A percentile compares a stretch with the other conserved stretches of the same genome.
These are phyloP conservation scores for Spodoptera littoralis DNA, from an alignment of 2,888 invertebrate genomes.

Conservation along the genomic window DNA sequence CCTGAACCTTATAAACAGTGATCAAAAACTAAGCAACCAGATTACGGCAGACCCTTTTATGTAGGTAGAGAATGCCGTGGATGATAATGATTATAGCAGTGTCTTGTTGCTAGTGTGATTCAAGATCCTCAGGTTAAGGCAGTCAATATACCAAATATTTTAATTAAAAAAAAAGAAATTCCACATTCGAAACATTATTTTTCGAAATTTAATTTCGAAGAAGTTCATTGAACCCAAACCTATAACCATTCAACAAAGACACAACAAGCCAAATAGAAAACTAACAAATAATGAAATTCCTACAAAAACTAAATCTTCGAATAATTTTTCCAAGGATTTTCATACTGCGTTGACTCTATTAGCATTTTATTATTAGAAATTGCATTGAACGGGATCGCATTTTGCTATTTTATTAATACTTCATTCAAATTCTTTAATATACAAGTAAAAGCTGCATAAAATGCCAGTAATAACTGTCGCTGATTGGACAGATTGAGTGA, in stretches of 20 bases:
- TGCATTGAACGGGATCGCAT: conserved; percentile 8
- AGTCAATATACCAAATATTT: too few relatives aligned
- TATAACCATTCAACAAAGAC: not conserved
- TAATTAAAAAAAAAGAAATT: too few relatives aligned
- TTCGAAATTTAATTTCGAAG: too few relatives aligned
- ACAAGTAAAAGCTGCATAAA: conserved; percentile 17
- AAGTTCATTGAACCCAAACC: not conserved
- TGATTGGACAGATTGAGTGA: conserved; percentile 19
- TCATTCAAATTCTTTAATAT: conserved; percentile 37
- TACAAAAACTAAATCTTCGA: conserved; percentile 5
- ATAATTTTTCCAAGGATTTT: conserved; percentile 6
- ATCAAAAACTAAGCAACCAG: too few relatives aligned
- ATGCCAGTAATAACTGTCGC: conserved; percentile 6
- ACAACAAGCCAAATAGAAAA: not conserved
- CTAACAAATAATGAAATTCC: conserved; percentile 3
- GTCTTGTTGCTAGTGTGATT: too few relatives aligned
- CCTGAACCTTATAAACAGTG: too few relatives aligned
- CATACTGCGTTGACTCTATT: conserved; percentile 14
- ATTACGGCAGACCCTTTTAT: too few relatives aligned
- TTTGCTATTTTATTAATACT: conserved; percentile 9
- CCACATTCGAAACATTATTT: too few relatives aligned
- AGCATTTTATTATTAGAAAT: conserved; percentile 33
- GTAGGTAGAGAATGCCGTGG: too few relatives aligned
- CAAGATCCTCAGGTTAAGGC: too few relatives aligned
- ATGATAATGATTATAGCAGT: too few relatives aligned